phyloP scores from a whole-genome alignment of 2,797 vertebrate genomes.

The Phalanger gymnotis region DNA sequence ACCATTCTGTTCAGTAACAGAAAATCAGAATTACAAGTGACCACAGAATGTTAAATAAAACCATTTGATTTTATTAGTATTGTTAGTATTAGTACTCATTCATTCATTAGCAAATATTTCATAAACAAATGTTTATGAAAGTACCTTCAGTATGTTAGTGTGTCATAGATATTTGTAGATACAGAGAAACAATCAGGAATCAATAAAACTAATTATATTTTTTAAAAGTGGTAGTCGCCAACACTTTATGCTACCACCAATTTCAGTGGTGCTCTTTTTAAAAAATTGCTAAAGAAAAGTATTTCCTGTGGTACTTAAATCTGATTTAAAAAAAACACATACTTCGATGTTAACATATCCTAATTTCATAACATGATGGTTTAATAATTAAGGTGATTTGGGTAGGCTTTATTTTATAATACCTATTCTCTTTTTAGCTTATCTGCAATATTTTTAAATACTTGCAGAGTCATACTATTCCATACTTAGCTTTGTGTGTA shows the following conservation, averaged over 20 bases:
- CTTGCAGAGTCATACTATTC: conserved; percentile 1
- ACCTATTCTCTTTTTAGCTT: conserved; percentile 18
- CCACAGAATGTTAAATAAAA: conserved; percentile 18
- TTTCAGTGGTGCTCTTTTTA: neutral
- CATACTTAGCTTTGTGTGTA: conserved; percentile 18
- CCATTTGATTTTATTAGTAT: neutral
- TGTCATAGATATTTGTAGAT: neutral
- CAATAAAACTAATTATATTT: neutral
- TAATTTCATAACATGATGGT: neutral
- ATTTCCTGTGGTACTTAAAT: conserved; percentile 5
- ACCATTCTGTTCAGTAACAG: neutral
- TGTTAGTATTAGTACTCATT: neutral
- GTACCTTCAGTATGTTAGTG: neutral
- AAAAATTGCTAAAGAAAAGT: conserved; percentile 20
- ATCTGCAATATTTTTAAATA: conserved; percentile 40
- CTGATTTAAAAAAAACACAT: neutral
- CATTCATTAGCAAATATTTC: too few species aligned
- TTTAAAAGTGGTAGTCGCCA: conserved; percentile 16
- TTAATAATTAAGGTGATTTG: neutral
- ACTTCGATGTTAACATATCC: neutral
- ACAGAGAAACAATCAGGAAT: neutral
- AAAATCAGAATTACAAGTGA: neutral
- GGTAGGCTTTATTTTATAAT: conserved; percentile 26
- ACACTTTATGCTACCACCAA: neutral
- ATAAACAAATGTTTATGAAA: neutral